Conservation (phyloP, 2,797 vertebrate genomes). For the Morus bassanus region DNA sequence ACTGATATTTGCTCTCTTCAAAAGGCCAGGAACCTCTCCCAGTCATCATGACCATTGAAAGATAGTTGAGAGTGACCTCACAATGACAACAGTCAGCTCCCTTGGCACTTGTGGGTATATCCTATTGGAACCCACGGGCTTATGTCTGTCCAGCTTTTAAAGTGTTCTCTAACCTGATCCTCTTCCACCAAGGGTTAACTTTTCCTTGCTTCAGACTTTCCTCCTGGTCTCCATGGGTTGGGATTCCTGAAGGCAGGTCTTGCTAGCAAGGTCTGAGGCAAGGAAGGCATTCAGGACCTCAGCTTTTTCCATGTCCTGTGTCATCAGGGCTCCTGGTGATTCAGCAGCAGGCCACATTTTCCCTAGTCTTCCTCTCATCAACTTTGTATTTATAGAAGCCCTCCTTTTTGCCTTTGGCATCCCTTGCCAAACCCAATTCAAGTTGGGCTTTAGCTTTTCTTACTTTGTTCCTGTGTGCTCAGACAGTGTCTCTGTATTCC, state of each 20-base stretch:
- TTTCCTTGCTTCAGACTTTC: background rate
- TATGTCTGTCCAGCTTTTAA: background rate
- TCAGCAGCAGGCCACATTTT: background rate
- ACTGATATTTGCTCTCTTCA: background rate
- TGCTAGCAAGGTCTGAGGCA: background rate
- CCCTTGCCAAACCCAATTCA: background rate
- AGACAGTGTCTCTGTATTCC: background rate
- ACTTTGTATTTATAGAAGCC: background rate
- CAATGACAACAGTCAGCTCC: background rate
- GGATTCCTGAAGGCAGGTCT: background rate
- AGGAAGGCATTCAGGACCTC: background rate
- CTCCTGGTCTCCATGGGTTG: background rate
- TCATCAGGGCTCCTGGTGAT: background rate
- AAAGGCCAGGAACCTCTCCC: background rate
- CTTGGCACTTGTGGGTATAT: background rate
- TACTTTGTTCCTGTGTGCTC: background rate
- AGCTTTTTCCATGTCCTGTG: background rate
- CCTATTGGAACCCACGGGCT: background rate
- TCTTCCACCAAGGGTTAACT: background rate
- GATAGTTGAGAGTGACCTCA: background rate
- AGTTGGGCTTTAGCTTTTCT: background rate
- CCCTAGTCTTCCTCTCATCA: background rate
- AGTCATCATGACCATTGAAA: background rate
- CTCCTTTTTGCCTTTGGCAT: background rate
- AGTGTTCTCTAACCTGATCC: background rate